phyloP scores from a whole-genome alignment of 1,140 invertebrate species.

The Drosophila oshimai region DNA sequence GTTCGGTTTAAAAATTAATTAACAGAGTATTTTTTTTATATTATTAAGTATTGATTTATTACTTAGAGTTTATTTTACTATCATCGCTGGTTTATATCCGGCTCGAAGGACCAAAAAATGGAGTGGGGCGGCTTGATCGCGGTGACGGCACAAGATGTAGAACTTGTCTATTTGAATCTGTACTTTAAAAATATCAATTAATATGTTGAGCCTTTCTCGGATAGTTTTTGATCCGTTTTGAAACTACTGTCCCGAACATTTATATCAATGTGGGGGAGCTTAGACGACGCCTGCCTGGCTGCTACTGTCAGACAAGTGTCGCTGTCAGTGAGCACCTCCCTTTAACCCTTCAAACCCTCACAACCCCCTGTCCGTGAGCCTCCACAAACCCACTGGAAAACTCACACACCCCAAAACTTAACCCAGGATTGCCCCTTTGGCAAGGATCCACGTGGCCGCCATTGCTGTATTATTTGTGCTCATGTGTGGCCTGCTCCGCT shows the following conservation, averaged over 20 bases:
- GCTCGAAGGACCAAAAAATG: too few relatives aligned
- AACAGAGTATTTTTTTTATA: too few relatives aligned
- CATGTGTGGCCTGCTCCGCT: conserved; percentile 52
- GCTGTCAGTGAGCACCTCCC: conserved; percentile 4
- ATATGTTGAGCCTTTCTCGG: neutral
- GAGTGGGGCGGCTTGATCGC: too few relatives aligned
- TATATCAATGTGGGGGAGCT: conserved; percentile 30
- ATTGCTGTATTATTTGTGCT: conserved; percentile 65
- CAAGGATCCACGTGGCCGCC: conserved; percentile 62
- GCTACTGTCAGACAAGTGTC: conserved; percentile 60
- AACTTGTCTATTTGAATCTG: too few relatives aligned
- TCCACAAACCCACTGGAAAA: too few relatives aligned
- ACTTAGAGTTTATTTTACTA: too few relatives aligned
- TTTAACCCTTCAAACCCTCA: neutral
- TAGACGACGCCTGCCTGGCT: conserved; percentile 64
- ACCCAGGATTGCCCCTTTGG: conserved; percentile 53
- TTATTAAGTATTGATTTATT: too few relatives aligned
- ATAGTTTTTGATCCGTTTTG: neutral
- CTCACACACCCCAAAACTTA: conserved; percentile 1
- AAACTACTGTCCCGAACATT: neutral
- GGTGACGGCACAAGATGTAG: too few relatives aligned
- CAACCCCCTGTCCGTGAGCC: neutral
- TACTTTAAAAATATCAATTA: neutral
- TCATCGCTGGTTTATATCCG: too few relatives aligned
- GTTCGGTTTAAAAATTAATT: too few relatives aligned